Base-by-base conservation (phyloP, 2,113 vertebrate genomes). In the Myocastor coypus region DNA sequence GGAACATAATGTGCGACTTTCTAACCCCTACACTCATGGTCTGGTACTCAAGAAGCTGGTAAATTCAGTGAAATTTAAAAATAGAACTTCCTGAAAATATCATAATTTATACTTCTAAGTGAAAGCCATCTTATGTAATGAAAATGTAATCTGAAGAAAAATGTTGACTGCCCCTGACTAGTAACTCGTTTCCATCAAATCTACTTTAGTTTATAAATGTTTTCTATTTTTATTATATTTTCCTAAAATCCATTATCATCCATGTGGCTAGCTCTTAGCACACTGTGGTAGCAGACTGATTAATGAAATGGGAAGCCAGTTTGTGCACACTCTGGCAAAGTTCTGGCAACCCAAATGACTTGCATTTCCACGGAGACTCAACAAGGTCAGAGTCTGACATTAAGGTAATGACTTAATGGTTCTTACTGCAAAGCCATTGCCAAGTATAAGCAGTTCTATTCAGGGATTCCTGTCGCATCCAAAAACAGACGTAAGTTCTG, bases 61-160 rank as follows among this genome's bases (percentile, higher is more conserved):
- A 40, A 86, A 88, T 83, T 69, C n/a, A 83, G n/a, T 66, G 66
- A 88, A 91, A 90, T 22, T 52, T 22, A 61, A 68, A 83, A 83
- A 52, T 52, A 26, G 83, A 91, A 94, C 30, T 80, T 80, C 22
- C 82, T 91, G 22, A 91, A 94, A 87, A 93, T 55, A 12, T 40
- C 52, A 13, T 24, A 80, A 46, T 63, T 84, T 59, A 78, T n/a
- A 30, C 11, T 12, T 80, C 80, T 63, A 95, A 69, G 37, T 82
- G n/a, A 59, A 83, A 40, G 59, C 52, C 71, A 89, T 64, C 73
- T 59, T 7, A 82, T 75, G 32, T 24, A 96, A 91, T 82, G 85
- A 82, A 81, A 90, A 82, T 73, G 20, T 95, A 83, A 87, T 82
- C 40, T n/a, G 26, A 80, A 75, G 50, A 68, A 96, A 83, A 66